A percentile compares a stretch with the other conserved stretches of the same genome.
phyloP scores from a whole-genome alignment of 1,140 invertebrate genomes.

The Drosophila eugracilis region DNA sequence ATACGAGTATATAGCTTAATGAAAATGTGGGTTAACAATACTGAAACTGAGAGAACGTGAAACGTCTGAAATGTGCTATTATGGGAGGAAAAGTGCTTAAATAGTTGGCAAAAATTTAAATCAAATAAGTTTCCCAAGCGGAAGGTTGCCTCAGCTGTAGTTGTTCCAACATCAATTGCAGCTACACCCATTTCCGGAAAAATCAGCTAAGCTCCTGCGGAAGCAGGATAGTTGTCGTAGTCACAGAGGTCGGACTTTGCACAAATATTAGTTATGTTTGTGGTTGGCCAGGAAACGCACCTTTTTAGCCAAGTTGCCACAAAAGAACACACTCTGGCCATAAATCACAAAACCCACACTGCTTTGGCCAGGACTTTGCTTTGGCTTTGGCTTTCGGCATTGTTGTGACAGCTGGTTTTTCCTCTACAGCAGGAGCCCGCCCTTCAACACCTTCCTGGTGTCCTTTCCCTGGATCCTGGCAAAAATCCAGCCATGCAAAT shows the following conservation, averaged over 20 bases:
- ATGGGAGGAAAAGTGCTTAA: neutral
- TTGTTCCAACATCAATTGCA: neutral
- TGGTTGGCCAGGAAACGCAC: slow-evolving; percentile 9
- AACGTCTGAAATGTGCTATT: neutral
- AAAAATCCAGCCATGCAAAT: slow-evolving; percentile 32
- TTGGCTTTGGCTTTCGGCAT: neutral
- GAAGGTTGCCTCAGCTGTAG: neutral
- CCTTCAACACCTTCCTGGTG: slow-evolving; percentile 8
- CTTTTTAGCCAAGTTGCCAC: slow-evolving; percentile 18
- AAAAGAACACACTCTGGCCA: slow-evolving; percentile 16
- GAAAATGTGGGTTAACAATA: slow-evolving; percentile 6
- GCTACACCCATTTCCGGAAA: neutral
- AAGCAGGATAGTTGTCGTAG: neutral
- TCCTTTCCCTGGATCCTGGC: neutral
- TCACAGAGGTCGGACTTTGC: slow-evolving; percentile 1
- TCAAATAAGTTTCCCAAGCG: neutral
- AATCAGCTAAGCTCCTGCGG: neutral
- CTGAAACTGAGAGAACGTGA: slow-evolving; percentile 12
- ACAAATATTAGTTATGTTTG: slow-evolving; percentile 32
- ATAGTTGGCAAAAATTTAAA: slow-evolving; percentile 13
- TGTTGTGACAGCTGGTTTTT: slow-evolving; percentile 42
- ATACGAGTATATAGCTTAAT: no score
- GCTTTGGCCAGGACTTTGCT: neutral
- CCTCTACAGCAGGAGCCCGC: slow-evolving; percentile 7
- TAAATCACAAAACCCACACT: slow-evolving; percentile 39